These are phyloP conservation scores for Telenomus remus DNA, from an alignment of 1,140 invertebrate genomes.

Conservation along the genomic window DNA sequence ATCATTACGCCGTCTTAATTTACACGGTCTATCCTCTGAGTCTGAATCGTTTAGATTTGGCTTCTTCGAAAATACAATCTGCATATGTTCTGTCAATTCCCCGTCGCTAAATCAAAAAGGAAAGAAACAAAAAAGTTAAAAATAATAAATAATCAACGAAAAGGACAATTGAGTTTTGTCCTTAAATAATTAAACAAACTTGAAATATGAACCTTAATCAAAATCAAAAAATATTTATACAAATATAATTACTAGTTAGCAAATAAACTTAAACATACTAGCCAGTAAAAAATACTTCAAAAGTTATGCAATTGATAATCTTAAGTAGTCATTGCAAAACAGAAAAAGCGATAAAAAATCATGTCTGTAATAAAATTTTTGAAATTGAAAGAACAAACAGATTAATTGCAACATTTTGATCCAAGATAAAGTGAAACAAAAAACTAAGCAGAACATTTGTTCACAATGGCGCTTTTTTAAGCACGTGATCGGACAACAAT, in stretches of 20 bases:
- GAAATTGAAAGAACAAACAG: no score
- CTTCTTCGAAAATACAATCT: constrained; percentile 30
- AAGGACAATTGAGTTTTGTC: no score
- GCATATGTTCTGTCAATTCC: constrained; percentile 27
- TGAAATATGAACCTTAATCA: not conserved
- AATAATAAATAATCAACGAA: constrained; percentile 1
- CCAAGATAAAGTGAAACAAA: not conserved
- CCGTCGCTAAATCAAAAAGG: constrained; percentile 24
- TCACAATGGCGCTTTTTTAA: not conserved
- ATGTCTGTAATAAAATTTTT: no score
- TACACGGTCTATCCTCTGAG: constrained; percentile 21
- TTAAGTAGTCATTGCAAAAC: no score
- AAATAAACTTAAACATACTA: no score
- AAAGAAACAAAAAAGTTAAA: constrained; percentile 18
- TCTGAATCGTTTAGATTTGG: constrained; percentile 29
- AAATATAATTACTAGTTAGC: no score
- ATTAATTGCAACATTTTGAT: no score
- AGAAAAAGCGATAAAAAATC: no score
- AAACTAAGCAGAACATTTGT: constrained; percentile 16
- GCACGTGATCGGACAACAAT: constrained; percentile 22
- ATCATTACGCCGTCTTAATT: constrained; percentile 14
- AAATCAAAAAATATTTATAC: no score
- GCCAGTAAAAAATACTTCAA: no score
- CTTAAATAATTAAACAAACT: no score
- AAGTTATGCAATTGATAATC: no score